phyloP scores from a whole-genome alignment of 2,797 vertebrate genomes.

The Sarcoramphus papa region DNA sequence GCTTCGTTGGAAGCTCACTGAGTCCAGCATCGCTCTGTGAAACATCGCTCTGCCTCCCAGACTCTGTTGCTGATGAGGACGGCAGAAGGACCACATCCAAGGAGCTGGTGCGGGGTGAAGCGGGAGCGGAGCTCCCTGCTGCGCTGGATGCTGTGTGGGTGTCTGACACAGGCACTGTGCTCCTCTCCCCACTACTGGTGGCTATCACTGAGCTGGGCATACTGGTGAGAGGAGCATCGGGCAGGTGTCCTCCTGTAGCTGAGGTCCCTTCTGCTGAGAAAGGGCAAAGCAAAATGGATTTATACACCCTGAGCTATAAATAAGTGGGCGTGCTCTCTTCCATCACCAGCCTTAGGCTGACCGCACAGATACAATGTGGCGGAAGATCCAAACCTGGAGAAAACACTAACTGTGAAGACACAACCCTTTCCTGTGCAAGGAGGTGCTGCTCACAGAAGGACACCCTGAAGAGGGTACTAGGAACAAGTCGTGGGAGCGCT shows the following conservation, averaged over 20 bases:
- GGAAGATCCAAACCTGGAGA: not conserved
- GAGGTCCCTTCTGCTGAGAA: not conserved
- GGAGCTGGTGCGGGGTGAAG: not conserved
- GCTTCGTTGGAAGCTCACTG: not conserved
- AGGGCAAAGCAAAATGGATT: not conserved
- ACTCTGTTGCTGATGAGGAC: not conserved
- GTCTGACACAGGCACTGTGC: not conserved
- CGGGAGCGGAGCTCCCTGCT: not conserved
- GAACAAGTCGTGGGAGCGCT: not conserved
- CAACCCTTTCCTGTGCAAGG: not conserved
- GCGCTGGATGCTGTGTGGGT: rapidly evolving
- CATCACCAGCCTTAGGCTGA: not conserved
- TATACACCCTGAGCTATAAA: not conserved
- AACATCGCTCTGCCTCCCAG: not conserved
- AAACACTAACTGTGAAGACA: not conserved
- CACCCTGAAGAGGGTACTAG: not conserved
- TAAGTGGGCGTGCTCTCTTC: rapidly evolving
- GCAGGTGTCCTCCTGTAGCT: rapidly evolving
- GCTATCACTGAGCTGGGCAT: not conserved
- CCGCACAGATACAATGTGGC: rapidly evolving
- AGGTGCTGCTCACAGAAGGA: not conserved
- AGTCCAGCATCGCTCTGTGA: not conserved
- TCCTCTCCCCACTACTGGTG: not conserved
- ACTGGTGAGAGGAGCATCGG: not conserved
- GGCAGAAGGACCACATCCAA: not conserved